Base-by-base conservation (phyloP, 1,140 invertebrate genomes). In the Carcinoscorpius rotundicauda region DNA sequence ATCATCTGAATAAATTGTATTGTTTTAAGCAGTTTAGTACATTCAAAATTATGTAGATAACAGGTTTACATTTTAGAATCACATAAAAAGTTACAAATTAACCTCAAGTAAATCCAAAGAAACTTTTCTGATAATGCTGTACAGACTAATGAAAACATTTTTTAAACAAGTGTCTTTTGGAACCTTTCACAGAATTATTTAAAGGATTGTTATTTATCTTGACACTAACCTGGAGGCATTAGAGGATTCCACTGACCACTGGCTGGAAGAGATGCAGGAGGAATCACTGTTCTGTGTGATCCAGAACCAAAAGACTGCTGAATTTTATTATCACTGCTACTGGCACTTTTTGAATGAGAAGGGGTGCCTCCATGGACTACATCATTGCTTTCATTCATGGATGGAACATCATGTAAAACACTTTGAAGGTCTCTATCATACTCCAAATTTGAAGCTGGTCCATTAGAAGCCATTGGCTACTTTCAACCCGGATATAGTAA, bases 371-470 rank as follows among this genome's bases (percentile, higher is more conserved):
- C 85, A 71, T 87, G 87, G 51, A 89, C 86, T 51, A 85, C 85
- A 69, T 81, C 85, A 72, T 83, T 86, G 67, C 84, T 87, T 69
- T 88, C 87, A 70, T 89, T 87, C 68, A 89, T 80, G 4, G 86
- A 83, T 48, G 89, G 87, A 50, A 86, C 86, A 74, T 91, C 88
- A 75, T 90, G 89, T 58, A 93, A 76, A 86, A 90, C 91, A 79
- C 91, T 89, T 73, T 91, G 87, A 73, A 91, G 87, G 77, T 88
- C 90, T 63, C 85, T 79, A 73, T 89, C 87, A 72, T 78, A 76
- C 49, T 51, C 62, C 6, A 65, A 57, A 61, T 65, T 68, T 11
- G 66, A 60, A 29, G 66, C 62, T 10, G 63, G 66, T n/a, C 66
- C 66, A 68, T 68, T 68, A 9, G 61, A 49, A n/a, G 64, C 60